Evolutionary conservation across 1,140 invertebrate genomes (phyloP).

Genomic region (Aleiodes sp.): DNA sequence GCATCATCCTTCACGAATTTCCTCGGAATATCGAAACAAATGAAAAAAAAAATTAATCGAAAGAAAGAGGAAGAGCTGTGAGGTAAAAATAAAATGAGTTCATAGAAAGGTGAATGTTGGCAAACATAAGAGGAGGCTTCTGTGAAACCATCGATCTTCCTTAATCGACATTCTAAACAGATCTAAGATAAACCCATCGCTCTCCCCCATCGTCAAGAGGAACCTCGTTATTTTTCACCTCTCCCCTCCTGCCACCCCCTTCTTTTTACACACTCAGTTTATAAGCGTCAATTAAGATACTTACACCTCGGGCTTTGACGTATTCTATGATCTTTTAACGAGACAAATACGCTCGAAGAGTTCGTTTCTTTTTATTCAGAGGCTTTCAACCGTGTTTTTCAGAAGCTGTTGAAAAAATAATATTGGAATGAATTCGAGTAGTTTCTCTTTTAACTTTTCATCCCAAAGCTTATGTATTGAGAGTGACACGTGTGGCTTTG

Average conservation of each 20-base stretch:
- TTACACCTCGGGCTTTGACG: background rate
- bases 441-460: no score
- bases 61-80: background rate
- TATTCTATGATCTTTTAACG: background rate
- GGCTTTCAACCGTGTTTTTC: no score
- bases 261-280: background rate
- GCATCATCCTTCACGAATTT: background rate
- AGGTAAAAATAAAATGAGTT: constrained; percentile 31
- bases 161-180: constrained; percentile 27
- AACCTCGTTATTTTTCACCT: constrained; percentile 21
- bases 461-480: no score
- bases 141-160: constrained; percentile 22
- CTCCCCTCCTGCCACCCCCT: background rate
- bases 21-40: background rate
- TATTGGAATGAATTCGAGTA: no score
- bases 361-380: no score
- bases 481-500: no score
- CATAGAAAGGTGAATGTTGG: constrained; percentile 11
- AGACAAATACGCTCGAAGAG: background rate
- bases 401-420: no score
- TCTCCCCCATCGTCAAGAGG: constrained; percentile 4
- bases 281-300: background rate
- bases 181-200: constrained; percentile 21
- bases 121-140: constrained; percentile 6
- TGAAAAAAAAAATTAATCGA: background rate